Evolutionary conservation across 2,888 invertebrate species (phyloP).

Genomic region (Leptinotarsa haldemani): DNA sequence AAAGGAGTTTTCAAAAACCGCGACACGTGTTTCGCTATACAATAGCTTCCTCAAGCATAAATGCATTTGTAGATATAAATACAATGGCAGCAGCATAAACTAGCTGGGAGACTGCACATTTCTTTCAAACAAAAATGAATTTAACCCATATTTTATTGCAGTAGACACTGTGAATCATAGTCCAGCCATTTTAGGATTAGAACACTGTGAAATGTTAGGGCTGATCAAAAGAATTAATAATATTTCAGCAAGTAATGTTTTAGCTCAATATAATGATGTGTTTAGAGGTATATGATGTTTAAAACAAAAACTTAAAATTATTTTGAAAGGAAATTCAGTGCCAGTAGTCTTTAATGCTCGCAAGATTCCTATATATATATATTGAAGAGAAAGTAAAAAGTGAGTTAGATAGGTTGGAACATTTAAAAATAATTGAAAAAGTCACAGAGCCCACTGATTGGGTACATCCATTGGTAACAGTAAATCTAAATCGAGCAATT

Average conservation of each 20-base stretch:
- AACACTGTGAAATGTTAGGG: conserved; percentile 1
- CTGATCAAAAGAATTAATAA: conserved; percentile 15
- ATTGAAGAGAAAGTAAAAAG: too few relatives aligned
- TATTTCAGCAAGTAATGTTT: conserved; percentile 11
- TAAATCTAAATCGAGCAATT: conserved; percentile 28
- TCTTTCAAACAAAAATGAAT: not conserved
- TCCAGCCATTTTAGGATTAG: not conserved
- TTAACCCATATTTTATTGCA: not conserved
- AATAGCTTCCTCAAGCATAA: too few relatives aligned
- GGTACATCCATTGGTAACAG: too few relatives aligned
- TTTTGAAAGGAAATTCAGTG: conserved; percentile 8
- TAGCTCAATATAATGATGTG: conserved; percentile 19
- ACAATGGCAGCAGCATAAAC: too few relatives aligned
- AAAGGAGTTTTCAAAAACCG: too few relatives aligned
- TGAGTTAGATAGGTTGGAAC: too few relatives aligned
- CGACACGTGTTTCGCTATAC: too few relatives aligned
- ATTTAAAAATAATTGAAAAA: too few relatives aligned
- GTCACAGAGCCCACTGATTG: too few relatives aligned
- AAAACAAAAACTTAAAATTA: too few relatives aligned
- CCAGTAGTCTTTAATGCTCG: conserved; percentile 19
- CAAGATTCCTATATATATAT: conserved; percentile 23
- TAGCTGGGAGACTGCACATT: too few relatives aligned
- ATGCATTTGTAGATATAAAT: too few relatives aligned
- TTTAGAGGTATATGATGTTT: conserved; percentile 9
- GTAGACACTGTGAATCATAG: not conserved